Percentiles rank a stretch among this genome's conserved stretches.
phyloP scores from a whole-genome alignment of 1,140 invertebrate species.

The Rhagoletis pomonella region DNA sequence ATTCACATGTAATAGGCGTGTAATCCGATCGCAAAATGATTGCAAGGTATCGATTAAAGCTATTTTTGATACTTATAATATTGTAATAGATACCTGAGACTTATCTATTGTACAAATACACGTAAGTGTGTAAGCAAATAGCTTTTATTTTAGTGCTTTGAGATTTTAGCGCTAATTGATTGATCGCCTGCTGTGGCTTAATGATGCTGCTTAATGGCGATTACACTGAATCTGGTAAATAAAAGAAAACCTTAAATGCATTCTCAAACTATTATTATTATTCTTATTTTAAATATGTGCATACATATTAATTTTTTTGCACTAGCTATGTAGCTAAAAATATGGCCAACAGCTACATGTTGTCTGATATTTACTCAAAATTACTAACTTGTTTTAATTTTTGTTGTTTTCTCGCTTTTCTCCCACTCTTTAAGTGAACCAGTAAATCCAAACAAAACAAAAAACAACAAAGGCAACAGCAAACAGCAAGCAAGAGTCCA shows the following conservation, averaged over 20 bases:
- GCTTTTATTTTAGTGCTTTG: background rate
- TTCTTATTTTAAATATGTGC: background rate
- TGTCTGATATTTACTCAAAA: background rate
- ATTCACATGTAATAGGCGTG: background rate
- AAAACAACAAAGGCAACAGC: background rate
- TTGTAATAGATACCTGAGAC: background rate
- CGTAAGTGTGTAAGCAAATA: background rate
- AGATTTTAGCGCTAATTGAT: background rate
- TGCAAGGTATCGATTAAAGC: background rate
- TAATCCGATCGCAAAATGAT: conserved; percentile 16
- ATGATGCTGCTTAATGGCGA: background rate
- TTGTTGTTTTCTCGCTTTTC: conserved; percentile 15
- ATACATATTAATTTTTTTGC: background rate
- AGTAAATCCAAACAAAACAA: background rate
- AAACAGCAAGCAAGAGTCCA: background rate
- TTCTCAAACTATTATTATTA: background rate
- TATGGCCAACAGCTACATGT: background rate
- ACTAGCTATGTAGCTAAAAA: background rate
- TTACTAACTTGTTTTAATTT: conserved; percentile 41
- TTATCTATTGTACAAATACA: background rate
- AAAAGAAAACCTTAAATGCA: background rate
- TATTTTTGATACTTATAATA: background rate
- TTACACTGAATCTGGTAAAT: background rate
- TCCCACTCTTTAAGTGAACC: conserved; percentile 13
- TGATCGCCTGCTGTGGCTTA: background rate